Conservation (phyloP, 2,113 vertebrate species). For the Hippocampus barbouri region DNA sequence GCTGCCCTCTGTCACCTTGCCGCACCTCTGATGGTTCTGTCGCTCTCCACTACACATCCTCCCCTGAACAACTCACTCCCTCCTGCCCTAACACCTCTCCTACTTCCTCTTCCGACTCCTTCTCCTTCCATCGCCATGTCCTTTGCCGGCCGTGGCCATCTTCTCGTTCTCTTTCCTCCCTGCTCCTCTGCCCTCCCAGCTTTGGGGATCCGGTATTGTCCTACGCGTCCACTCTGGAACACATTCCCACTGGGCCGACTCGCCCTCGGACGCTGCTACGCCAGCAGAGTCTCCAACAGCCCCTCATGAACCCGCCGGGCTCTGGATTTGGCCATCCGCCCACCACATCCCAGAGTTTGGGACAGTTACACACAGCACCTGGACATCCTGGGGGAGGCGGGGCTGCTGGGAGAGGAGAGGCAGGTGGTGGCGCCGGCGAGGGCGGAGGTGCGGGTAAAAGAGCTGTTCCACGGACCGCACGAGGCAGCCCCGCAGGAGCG, state of each 20-base stretch:
- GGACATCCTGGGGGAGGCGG: slow-evolving; percentile 75
- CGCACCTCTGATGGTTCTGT: slow-evolving; percentile 64
- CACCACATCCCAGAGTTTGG: slow-evolving; percentile 94
- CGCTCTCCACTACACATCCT: slow-evolving; percentile 68
- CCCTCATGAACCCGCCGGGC: slow-evolving; percentile 84
- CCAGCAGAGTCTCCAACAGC: slow-evolving; percentile 96
- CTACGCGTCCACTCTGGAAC: slow-evolving; percentile 90
- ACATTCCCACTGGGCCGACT: slow-evolving; percentile 81
- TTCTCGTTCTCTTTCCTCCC: slow-evolving; percentile 66
- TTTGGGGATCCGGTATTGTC: slow-evolving; percentile 89
- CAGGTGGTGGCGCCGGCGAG: slow-evolving; percentile 62
- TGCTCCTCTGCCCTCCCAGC: slow-evolving; percentile 78
- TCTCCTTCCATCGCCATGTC: slow-evolving; percentile 68
- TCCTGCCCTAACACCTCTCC: slow-evolving; percentile 32
- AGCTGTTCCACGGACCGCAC: slow-evolving; percentile 54
- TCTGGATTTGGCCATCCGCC: slow-evolving; percentile 80
- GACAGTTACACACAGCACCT: slow-evolving; percentile 82
- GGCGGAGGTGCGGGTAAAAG: slow-evolving; percentile 60
- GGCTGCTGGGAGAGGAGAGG: slow-evolving; percentile 72
- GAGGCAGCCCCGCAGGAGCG: slow-evolving; percentile 73
- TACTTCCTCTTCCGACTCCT: slow-evolving; percentile 68
- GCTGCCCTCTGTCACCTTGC: slow-evolving; percentile 69
- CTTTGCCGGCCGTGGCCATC: slow-evolving; percentile 64
- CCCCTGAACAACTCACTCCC: slow-evolving; percentile 52
- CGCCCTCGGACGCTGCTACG: slow-evolving; percentile 89